Evolutionary conservation across 2,797 vertebrate species (phyloP), one percentile per base, ranked within the genome.

Genomic region (Gymnopithys bicolor): DNA sequence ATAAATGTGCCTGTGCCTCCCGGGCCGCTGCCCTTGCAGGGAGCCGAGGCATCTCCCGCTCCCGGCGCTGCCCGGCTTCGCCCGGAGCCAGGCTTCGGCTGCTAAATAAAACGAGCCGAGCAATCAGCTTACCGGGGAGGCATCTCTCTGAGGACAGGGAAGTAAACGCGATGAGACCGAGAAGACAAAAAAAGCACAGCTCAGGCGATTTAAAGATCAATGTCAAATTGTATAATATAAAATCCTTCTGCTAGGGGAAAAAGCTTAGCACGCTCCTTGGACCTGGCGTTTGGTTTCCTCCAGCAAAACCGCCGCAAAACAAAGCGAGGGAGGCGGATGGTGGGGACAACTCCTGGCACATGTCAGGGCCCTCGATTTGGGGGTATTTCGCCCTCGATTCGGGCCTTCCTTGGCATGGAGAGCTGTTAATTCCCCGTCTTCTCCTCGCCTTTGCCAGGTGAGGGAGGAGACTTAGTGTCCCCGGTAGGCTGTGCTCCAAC

Each of bases 151-250:
- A 95, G 85, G 95, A 95, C 90, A 87, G 84, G 39, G 67, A 63
- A 64, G 80, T 39, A 91, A 96, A 95, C 76, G 92, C 96, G 96
- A 95, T 62, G 77, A 94, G 95, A 94, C 59, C 83, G 60, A 68
- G 87, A 87, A 69, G 93, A 92, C 94, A 88, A 92, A 93, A 96
- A 95, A 97, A 97, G 94, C 96, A 95, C 96, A 97, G 97, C 94
- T 97, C 97, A 95, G 96, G 89, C 83, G 96, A 97, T 96, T 98
- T 97, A 98, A 97, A 98, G 97, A 97, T 97, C 97, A 97, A 77
- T 85, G 93, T 97, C 97, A 98, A 97, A 97, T 93, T 96, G 96
- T 97, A 95, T 96, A 97, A 97, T 94, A 95, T 91, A 70, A 96
- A 97, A 96, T 94, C 95, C 89, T 90, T 97, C 97, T 87, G 93